Percentiles rank a stretch among this genome's conserved stretches.
Conservation (phyloP, 2,888 invertebrate genomes). For the Fabriciana adippe region DNA sequence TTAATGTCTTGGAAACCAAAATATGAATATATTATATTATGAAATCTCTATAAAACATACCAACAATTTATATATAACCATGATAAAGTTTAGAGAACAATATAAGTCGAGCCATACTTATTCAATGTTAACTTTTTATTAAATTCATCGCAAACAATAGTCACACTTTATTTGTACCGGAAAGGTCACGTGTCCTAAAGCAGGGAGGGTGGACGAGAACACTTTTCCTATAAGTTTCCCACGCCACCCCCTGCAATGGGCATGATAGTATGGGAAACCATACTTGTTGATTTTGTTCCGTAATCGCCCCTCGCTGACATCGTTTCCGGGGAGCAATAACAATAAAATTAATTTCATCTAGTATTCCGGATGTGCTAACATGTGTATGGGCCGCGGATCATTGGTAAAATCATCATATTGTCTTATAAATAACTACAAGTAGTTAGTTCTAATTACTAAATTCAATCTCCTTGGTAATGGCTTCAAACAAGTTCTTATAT, state of each 20-base stretch:
- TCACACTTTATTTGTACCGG: conserved; percentile 50
- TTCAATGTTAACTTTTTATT: conserved; percentile 31
- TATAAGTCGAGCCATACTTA: neutral
- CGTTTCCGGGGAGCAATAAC: conserved; percentile 60
- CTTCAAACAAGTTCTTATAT: no score
- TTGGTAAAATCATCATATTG: conserved; percentile 24
- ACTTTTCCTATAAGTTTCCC: conserved; percentile 70
- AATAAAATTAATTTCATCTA: conserved; percentile 45
- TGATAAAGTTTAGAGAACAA: neutral
- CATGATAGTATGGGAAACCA: conserved; percentile 66
- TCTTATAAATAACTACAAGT: neutral
- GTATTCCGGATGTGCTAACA: conserved; percentile 34
- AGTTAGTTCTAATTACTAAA: neutral
- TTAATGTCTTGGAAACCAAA: no score
- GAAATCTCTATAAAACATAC: no score
- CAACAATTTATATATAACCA: no score
- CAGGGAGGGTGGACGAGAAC: conserved; percentile 67
- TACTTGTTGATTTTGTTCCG: conserved; percentile 74
- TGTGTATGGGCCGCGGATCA: neutral
- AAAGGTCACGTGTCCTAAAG: conserved; percentile 69
- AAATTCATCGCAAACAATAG: conserved; percentile 37
- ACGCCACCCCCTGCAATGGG: conserved; percentile 67
- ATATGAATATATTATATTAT: no score
- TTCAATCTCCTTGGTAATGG: neutral
- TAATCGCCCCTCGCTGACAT: conserved; percentile 60